Conservation (phyloP, 1,140 invertebrate species). For the Cecropterus lyciades region DNA sequence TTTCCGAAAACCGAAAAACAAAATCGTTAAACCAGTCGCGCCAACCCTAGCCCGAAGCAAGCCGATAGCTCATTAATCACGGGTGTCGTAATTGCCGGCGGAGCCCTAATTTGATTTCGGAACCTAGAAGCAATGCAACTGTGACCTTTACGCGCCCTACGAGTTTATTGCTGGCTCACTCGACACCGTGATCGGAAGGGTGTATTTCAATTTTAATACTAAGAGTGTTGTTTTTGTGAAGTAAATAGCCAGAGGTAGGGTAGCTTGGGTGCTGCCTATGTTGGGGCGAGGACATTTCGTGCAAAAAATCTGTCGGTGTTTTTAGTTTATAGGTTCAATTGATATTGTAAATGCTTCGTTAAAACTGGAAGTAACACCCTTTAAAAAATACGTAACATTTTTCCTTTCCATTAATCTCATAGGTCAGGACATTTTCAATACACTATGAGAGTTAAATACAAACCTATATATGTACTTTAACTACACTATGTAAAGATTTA, state of each 20-base stretch:
- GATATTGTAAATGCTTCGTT: no score
- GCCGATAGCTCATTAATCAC: constrained; percentile 77
- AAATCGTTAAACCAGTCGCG: constrained; percentile 2
- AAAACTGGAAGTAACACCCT: no score
- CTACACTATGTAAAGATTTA: no score
- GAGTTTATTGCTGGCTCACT: constrained; percentile 17
- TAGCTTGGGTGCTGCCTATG: no score
- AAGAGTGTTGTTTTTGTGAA: background rate
- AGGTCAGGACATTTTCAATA: no score
- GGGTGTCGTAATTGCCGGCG: constrained; percentile 61
- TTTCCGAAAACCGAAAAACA: background rate
- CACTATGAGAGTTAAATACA: no score
- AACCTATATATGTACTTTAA: no score
- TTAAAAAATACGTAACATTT: no score
- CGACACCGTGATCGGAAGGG: constrained; percentile 7
- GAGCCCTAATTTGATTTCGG: constrained; percentile 68
- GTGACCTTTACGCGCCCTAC: constrained; percentile 30
- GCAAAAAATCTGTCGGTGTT: no score
- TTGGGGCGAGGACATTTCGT: no score
- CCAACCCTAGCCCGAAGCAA: constrained; percentile 51
- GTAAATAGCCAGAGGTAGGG: background rate
- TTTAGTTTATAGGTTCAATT: no score
- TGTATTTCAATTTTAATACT: background rate
- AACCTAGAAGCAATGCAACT: constrained; percentile 57
- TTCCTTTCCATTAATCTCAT: no score